Conservation (phyloP, 2,888 invertebrate species). For the Spodoptera exigua region DNA sequence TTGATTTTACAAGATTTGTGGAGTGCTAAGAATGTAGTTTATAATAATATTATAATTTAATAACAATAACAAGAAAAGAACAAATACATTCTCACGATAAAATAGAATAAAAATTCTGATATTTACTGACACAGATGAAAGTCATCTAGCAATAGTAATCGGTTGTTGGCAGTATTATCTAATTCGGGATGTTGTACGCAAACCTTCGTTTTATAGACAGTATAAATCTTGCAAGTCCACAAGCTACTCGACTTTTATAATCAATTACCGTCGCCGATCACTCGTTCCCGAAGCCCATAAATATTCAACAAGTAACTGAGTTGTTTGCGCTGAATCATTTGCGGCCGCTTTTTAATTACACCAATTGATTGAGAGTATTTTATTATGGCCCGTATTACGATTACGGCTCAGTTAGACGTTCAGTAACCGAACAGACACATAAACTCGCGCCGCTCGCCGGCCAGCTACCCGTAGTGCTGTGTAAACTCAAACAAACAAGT, state of each 20-base stretch:
- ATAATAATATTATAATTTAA: too few relatives aligned
- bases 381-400: constrained; percentile 64
- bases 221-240: constrained; percentile 81
- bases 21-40: constrained; percentile 12
- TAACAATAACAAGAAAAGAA: too few relatives aligned
- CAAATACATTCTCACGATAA: background rate
- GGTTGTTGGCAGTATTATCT: constrained; percentile 39
- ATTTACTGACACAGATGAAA: constrained; percentile 7
- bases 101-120: too few relatives aligned
- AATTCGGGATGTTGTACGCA: constrained; percentile 54
- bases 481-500: constrained; percentile 42
- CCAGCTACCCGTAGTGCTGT: constrained; percentile 30
- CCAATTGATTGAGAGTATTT: constrained; percentile 74
- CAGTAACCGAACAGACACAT: constrained; percentile 44
- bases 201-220: constrained; percentile 72
- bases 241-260: constrained; percentile 82
- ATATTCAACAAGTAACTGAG: constrained; percentile 76
- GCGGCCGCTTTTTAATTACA: constrained; percentile 76
- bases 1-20: too few relatives aligned
- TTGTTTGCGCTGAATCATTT: constrained; percentile 74
- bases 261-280: constrained; percentile 82
- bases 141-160: constrained; percentile 24
- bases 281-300: constrained; percentile 75
- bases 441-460: constrained; percentile 52
- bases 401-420: constrained; percentile 61